Evolutionary conservation across 2,888 invertebrate genomes (phyloP).

Genomic region (Lasioglossum vierecki): DNA sequence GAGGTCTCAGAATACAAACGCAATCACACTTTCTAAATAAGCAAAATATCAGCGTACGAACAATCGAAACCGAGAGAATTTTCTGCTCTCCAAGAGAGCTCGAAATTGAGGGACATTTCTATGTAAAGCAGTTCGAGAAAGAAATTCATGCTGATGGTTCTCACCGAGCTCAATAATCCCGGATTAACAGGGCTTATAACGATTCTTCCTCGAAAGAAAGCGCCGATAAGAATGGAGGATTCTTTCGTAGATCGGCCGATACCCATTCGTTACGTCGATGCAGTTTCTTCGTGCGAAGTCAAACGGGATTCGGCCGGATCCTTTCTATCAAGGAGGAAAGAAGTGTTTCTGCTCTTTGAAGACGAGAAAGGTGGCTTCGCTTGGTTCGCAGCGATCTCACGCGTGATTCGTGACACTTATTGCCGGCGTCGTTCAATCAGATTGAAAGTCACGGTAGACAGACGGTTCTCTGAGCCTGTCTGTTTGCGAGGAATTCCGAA

Average conservation of each 20-base stretch:
- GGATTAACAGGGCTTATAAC: slow-evolving; percentile 45
- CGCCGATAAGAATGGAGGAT: slow-evolving; percentile 9
- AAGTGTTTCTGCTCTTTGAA: neutral
- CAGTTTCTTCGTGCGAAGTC: slow-evolving; percentile 9
- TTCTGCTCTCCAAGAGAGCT: neutral
- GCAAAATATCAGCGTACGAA: neutral
- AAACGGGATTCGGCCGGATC: neutral
- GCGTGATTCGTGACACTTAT: slow-evolving; percentile 78
- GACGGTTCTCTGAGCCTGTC: slow-evolving; percentile 27
- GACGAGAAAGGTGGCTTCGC: neutral
- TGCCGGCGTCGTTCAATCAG: slow-evolving; percentile 65
- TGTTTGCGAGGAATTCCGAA: slow-evolving; percentile 67
- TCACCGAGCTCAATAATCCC: slow-evolving; percentile 22
- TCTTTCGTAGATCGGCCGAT: neutral
- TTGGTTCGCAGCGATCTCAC: slow-evolving; percentile 53
- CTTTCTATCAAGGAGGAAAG: neutral
- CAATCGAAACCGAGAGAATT: neutral
- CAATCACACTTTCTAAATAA: neutral
- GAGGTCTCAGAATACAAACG: neutral
- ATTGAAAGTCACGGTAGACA: slow-evolving; percentile 60
- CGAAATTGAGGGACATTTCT: slow-evolving; percentile 4
- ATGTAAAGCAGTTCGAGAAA: slow-evolving; percentile 32
- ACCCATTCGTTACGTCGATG: neutral
- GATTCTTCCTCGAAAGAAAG: neutral
- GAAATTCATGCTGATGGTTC: slow-evolving; percentile 14